A percentile compares a stretch with the other conserved stretches of the same genome.
Evolutionary conservation across 2,888 invertebrate species (phyloP).

Genomic region (Acleris laterana): DNA sequence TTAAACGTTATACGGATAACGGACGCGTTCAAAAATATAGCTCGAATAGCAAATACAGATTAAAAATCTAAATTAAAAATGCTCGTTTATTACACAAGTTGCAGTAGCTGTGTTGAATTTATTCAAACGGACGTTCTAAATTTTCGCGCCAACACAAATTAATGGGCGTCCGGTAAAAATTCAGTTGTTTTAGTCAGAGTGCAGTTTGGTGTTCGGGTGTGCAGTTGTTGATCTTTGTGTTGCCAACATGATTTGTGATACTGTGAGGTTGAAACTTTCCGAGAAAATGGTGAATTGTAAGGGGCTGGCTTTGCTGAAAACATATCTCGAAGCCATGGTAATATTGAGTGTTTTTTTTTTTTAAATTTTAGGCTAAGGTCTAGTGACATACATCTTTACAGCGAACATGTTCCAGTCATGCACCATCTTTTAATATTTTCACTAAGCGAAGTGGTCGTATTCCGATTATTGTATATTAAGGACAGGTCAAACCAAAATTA

Average conservation of each 20-base stretch:
- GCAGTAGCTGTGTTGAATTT: slow-evolving; percentile 20
- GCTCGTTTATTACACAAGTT: slow-evolving; percentile 17
- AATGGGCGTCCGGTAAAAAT: slow-evolving; percentile 68
- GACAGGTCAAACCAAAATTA: no score
- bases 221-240: slow-evolving; percentile 49
- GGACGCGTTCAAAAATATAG: slow-evolving; percentile 17
- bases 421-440: no score
- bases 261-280: slow-evolving; percentile 70
- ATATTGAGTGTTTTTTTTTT: not conserved
- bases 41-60: not conserved
- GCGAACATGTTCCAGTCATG: no score
- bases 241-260: slow-evolving; percentile 70
- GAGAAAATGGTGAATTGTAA: slow-evolving; percentile 75
- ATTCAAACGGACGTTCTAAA: slow-evolving; percentile 30
- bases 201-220: slow-evolving; percentile 51
- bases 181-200: slow-evolving; percentile 56
- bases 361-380: not conserved
- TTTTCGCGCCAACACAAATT: slow-evolving; percentile 54
- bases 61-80: slow-evolving; percentile 10
- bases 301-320: slow-evolving; percentile 70
- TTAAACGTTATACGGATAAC: slow-evolving; percentile 16
- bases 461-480: no score
- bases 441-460: no score
- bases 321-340: slow-evolving; percentile 75
- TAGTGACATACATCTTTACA: no score